Evolutionary conservation across 2,113 vertebrate species (phyloP), one percentile per base, ranked within the genome.

Genomic region (Gopherus evgoodei): DNA sequence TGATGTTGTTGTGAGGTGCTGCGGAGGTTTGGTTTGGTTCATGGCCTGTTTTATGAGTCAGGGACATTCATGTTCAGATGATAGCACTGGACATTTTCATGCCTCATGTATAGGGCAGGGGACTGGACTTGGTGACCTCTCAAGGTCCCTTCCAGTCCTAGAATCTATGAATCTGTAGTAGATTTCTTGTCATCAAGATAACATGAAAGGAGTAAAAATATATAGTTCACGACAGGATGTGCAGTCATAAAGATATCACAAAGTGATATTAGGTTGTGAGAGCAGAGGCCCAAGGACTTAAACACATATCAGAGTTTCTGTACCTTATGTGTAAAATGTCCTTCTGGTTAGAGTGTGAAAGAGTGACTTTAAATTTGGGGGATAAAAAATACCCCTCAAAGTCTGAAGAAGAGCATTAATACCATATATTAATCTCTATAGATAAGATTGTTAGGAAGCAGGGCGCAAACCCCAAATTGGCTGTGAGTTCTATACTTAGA

Each of bases 111-210:
- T 84, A 47, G 2, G 47, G 47, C 47, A 11, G 9, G 47, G 47
- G 47, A 47, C 47, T 47, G 47, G 47, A 47, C 47, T 47, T 47
- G 47, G 11, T 47, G 47, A 47, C 47, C 9, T 47, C 47, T 47
- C 47, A 9, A 47, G 47, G 47, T 47, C 47, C 47, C 47, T 47
- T 47, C 47, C 47, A 47, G 47, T 47, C 47, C 47, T 47, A 47
- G 47, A 47, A 47, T 47, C 47, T 47, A 47, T 47, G 47, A 47
- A 47, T 47, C 47, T 47, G 10, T 47, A 25, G 5, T 54, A 42
- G 25, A 44, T 93, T 92, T 95, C n/a, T 91, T 94, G n/a, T 85
- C 50, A 94, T 19, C 29, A 95, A 85, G 6, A 12, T 50, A 79
- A 87, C n/a, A 87, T 90, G 35, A 79, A 85, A 65, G 29, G 93